Percentiles rank a stretch among this genome's conserved stretches.
Conservation (phyloP, 1,140 invertebrate species). For the Polypedilum vanderplanki region DNA sequence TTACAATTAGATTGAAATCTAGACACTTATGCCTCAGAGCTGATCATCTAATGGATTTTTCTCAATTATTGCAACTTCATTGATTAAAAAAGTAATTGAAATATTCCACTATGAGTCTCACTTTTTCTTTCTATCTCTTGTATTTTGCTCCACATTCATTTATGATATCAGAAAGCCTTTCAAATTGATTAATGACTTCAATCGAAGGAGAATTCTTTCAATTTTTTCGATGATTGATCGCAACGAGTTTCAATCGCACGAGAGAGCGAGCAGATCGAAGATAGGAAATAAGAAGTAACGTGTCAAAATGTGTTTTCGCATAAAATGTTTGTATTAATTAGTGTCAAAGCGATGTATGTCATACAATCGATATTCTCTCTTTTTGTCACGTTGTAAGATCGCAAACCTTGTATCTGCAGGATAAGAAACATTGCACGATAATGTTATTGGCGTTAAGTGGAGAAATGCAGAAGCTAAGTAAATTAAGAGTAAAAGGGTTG, state of each 20-base stretch:
- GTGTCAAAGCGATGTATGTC: not conserved
- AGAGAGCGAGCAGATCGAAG: not conserved
- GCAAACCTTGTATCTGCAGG: not conserved
- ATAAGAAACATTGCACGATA: not conserved
- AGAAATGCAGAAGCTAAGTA: not conserved
- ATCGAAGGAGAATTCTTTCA: not conserved
- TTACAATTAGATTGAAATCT: too few relatives aligned
- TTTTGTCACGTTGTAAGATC: slow-evolving; percentile 4
- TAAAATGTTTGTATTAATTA: not conserved
- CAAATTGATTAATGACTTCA: not conserved
- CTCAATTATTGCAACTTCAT: too few relatives aligned
- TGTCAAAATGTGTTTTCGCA: not conserved
- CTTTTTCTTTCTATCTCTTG: too few relatives aligned
- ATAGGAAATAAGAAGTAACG: not conserved
- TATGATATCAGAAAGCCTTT: too few relatives aligned
- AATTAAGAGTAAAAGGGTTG: not conserved
- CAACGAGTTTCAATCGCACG: not conserved
- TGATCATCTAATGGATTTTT: too few relatives aligned
- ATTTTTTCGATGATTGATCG: slow-evolving; percentile 1
- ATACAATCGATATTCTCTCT: not conserved
- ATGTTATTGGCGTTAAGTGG: slow-evolving; percentile 16
- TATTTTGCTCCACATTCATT: too few relatives aligned
- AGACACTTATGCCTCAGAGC: too few relatives aligned
- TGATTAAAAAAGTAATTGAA: too few relatives aligned
- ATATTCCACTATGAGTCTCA: too few relatives aligned